phyloP scores from a whole-genome alignment of 2,888 invertebrate genomes.

The Sialis fuliginosa region DNA sequence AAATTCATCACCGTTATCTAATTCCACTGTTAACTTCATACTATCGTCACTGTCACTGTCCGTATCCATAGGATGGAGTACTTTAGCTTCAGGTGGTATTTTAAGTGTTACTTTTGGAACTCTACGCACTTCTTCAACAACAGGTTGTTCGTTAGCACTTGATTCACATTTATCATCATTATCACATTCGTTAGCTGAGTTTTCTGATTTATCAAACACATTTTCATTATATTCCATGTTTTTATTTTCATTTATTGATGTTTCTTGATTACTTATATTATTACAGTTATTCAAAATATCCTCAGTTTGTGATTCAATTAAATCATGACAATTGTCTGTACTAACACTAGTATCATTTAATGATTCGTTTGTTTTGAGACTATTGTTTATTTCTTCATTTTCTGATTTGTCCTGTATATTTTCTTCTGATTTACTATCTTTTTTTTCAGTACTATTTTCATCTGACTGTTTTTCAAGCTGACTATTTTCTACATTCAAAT shows the following conservation, averaged over 20 bases:
- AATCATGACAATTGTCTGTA: not conserved
- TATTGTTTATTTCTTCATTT: not conserved
- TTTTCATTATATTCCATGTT: not conserved
- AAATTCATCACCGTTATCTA: conserved; percentile 22
- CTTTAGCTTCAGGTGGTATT: conserved; percentile 21
- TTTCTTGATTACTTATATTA: not conserved
- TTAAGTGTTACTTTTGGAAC: conserved; percentile 53
- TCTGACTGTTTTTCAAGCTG: not conserved
- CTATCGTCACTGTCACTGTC: conserved; percentile 43
- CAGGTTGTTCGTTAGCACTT: not conserved
- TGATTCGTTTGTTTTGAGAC: not conserved
- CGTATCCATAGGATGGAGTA: conserved; percentile 14
- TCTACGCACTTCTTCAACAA: conserved; percentile 20
- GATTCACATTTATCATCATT: not conserved
- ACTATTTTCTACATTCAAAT: not conserved
- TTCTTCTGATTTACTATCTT: not conserved
- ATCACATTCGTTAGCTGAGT: not conserved
- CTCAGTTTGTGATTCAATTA: conserved; percentile 4
- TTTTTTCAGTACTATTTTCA: not conserved
- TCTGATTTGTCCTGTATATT: not conserved
- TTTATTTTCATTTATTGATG: conserved; percentile 2
- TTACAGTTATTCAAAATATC: conserved; percentile 2
- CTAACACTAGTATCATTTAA: not conserved
- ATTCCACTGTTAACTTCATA: conserved; percentile 39
- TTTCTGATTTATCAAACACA: conserved; percentile 2